A percentile compares a stretch with the other conserved stretches of the same genome.
Conservation (phyloP, 2,113 vertebrate genomes). For the Chaetodon auriga region DNA sequence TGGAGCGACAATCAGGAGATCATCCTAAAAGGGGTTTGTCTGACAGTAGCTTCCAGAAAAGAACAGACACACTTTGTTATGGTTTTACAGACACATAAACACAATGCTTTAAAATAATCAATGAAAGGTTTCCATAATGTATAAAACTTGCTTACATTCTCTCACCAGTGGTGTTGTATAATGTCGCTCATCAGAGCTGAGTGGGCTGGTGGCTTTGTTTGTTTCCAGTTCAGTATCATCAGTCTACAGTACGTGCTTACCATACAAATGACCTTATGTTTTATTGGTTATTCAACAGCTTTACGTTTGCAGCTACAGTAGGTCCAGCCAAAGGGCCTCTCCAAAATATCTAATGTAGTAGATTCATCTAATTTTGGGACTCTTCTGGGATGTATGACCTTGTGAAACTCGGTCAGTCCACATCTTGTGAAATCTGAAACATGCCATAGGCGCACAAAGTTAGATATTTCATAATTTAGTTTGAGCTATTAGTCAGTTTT, state of each 20-base stretch:
- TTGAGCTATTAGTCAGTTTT: not conserved
- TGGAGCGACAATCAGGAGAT: slow-evolving; percentile 98
- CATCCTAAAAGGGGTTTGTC: slow-evolving; percentile 94
- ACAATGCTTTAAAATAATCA: not conserved
- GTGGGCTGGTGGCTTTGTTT: slow-evolving; percentile 43
- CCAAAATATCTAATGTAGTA: not conserved
- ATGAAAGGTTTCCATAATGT: not conserved
- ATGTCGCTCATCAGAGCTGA: slow-evolving; percentile 31
- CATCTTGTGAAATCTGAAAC: not conserved
- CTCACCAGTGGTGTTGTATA: slow-evolving; percentile 16
- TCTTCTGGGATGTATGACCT: not conserved
- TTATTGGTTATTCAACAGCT: slow-evolving; percentile 1
- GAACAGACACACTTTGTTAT: too few relatives aligned
- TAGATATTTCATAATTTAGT: not conserved
- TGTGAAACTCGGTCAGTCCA: not conserved
- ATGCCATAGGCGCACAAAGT: not conserved
- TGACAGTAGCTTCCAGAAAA: not conserved
- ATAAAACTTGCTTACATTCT: not conserved
- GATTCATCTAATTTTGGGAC: not conserved
- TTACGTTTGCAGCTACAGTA: not conserved
- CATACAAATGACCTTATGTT: slow-evolving; percentile 7
- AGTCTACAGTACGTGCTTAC: slow-evolving; percentile 1
- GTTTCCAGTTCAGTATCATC: slow-evolving; percentile 25
- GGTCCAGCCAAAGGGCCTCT: not conserved
- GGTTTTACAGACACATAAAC: not conserved